phyloP scores from a whole-genome alignment of 53 echinoderm and acorn worm species.

The Stichopus horrens region DNA sequence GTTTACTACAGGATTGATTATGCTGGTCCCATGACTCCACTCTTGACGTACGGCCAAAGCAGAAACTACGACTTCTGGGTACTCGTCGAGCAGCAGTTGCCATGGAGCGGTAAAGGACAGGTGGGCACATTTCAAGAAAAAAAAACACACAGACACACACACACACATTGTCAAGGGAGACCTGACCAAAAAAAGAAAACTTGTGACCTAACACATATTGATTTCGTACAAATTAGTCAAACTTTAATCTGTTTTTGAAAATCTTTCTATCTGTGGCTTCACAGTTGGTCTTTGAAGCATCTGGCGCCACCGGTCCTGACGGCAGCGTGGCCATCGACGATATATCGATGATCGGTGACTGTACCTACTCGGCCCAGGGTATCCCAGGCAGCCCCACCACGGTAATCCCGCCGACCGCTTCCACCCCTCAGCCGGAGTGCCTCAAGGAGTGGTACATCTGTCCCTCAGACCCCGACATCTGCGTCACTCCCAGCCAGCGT shows the following conservation, averaged over 20 bases:
- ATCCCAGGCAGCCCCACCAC: slow-evolving; percentile 43
- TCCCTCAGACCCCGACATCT: slow-evolving; percentile 49
- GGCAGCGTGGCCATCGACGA: slow-evolving; percentile 90
- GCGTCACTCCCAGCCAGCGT: slow-evolving; percentile 57
- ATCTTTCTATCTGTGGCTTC: not conserved
- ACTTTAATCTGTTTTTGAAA: not conserved
- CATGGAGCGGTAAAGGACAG: slow-evolving; percentile 27
- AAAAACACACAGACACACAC: too few species aligned
- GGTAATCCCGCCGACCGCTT: not conserved
- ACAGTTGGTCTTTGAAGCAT: slow-evolving; percentile 73
- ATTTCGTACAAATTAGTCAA: not conserved
- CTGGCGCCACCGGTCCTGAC: slow-evolving; percentile 51
- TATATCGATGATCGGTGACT: slow-evolving; percentile 39
- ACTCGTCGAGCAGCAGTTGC: not conserved
- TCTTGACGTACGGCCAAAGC: not conserved
- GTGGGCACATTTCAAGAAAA: not conserved
- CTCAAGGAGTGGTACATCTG: slow-evolving; percentile 46
- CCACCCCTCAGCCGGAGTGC: slow-evolving; percentile 23
- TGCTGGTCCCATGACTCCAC: slow-evolving; percentile 36
- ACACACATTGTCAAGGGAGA: too few species aligned
- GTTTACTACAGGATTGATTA: slow-evolving; percentile 49
- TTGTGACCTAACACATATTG: not conserved
- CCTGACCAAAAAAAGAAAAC: too few species aligned
- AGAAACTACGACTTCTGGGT: slow-evolving; percentile 30
- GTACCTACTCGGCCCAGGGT: slow-evolving; percentile 9